These are phyloP conservation scores for Margarornis squamiger DNA, from an alignment of 2,797 vertebrate genomes.

Conservation along the genomic window DNA sequence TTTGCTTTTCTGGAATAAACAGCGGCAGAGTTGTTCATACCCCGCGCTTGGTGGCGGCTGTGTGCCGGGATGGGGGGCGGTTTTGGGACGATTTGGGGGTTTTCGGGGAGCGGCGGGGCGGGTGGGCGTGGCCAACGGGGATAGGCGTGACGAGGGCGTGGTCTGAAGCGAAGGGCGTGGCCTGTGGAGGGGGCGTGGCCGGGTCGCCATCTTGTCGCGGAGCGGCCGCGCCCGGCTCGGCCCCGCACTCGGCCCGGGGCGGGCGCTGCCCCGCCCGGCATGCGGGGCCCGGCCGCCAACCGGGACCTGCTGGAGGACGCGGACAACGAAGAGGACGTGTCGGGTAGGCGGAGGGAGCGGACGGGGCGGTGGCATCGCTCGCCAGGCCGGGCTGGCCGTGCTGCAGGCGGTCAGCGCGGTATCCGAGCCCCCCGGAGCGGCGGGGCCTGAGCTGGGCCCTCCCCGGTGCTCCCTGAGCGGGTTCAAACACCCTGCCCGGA, in stretches of 20 bases:
- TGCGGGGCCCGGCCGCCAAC: slow-evolving; percentile 92
- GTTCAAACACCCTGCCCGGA: too few species aligned
- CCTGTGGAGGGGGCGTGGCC: slow-evolving; percentile 65
- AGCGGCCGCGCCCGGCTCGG: slow-evolving; percentile 63
- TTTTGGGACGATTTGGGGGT: background rate
- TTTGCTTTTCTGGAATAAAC: slow-evolving; percentile 84
- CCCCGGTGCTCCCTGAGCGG: background rate
- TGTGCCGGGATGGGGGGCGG: background rate
- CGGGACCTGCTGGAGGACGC: slow-evolving; percentile 90
- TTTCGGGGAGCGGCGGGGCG: background rate
- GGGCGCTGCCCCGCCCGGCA: slow-evolving; percentile 68
- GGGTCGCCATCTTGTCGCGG: slow-evolving; percentile 73
- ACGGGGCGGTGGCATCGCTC: background rate
- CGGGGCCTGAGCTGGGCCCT: background rate
- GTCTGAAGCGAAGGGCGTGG: too few species aligned
- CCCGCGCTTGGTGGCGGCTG: background rate
- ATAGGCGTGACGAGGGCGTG: too few species aligned
- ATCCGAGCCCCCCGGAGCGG: background rate
- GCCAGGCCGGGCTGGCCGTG: background rate
- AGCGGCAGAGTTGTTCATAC: slow-evolving; percentile 14
- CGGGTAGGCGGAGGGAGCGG: slow-evolving; percentile 79
- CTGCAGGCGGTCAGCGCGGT: background rate
- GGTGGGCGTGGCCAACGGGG: background rate
- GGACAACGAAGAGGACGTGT: slow-evolving; percentile 92
- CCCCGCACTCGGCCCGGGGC: slow-evolving; percentile 17